These are phyloP conservation scores for Bovichtus diacanthus DNA, from an alignment of 2,797 vertebrate species.

Conservation along the genomic window DNA sequence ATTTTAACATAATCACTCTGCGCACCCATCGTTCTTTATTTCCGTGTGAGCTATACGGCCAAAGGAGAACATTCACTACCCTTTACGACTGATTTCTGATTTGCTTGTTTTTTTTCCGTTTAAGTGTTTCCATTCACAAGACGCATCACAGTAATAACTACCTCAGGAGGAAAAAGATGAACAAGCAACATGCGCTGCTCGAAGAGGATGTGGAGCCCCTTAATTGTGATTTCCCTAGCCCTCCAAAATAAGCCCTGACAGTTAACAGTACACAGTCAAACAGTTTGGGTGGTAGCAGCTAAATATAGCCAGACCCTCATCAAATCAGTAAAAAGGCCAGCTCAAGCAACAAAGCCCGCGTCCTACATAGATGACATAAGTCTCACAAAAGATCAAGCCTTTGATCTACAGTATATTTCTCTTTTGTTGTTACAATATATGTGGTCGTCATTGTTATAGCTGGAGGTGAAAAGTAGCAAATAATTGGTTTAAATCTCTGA, in stretches of 20 bases:
- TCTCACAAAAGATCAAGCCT: neutral
- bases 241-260: conserved; percentile 32
- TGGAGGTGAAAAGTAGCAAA: neutral
- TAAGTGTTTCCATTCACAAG: conserved; percentile 6
- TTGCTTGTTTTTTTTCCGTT: conserved; percentile 9
- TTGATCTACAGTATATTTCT: neutral
- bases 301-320: conserved; percentile 45
- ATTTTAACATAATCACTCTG: neutral
- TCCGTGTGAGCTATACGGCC: neutral
- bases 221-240: conserved; percentile 16
- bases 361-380: neutral
- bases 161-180: conserved; percentile 7
- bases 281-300: conserved; percentile 38
- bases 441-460: neutral
- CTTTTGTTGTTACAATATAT: neutral
- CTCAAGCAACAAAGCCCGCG: conserved; percentile 8
- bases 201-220: conserved; percentile 3
- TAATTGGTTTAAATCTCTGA: neutral
- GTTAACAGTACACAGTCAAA: conserved; percentile 34
- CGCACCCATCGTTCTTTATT: neutral
- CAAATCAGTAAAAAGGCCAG: conserved; percentile 7
- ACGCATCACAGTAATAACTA: conserved; percentile 7
- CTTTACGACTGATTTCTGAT: neutral
- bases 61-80: neutral
- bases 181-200: conserved; percentile 2